These are phyloP conservation scores for Sprattus sprattus DNA, from an alignment of 2,113 vertebrate species.

Conservation along the genomic window DNA sequence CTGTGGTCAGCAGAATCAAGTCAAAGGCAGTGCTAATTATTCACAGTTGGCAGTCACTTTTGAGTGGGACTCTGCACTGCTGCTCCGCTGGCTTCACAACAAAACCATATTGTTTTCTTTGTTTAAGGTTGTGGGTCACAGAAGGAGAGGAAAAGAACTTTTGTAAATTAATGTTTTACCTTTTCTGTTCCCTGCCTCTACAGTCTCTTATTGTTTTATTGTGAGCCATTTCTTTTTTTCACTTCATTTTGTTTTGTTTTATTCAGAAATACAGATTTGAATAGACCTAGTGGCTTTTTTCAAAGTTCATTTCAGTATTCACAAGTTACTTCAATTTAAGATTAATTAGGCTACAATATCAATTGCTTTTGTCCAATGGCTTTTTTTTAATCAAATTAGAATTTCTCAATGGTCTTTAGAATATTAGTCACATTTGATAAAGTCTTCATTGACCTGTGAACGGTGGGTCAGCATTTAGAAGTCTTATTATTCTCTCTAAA, in stretches of 20 bases:
- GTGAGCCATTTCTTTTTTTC: background rate
- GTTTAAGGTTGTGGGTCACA: background rate
- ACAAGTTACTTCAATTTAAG: background rate
- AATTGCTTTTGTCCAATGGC: slow-evolving; percentile 27
- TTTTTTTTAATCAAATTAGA: slow-evolving; percentile 55
- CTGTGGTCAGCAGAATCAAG: slow-evolving; percentile 34
- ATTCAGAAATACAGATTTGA: background rate
- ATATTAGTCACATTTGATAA: slow-evolving; percentile 56
- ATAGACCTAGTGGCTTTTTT: background rate
- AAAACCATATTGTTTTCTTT: background rate
- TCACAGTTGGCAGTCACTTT: slow-evolving; percentile 31
- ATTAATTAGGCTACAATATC: background rate
- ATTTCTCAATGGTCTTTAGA: slow-evolving; percentile 49
- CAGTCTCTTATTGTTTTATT: background rate
- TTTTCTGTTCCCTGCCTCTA: background rate
- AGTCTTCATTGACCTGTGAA: slow-evolving; percentile 59
- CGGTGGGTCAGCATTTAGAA: slow-evolving; percentile 41
- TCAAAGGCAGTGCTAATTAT: slow-evolving; percentile 31
- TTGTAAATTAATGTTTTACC: background rate
- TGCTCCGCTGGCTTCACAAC: background rate
- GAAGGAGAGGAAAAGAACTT: background rate
- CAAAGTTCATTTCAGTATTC: background rate
- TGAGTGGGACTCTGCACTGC: slow-evolving; percentile 21
- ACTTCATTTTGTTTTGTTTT: background rate
- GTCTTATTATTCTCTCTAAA: slow-evolving; percentile 44